A percentile compares a stretch with the other conserved stretches of the same genome.
Evolutionary conservation across 1,140 invertebrate species (phyloP).

Genomic region (Mizuhopecten yessoensis): DNA sequence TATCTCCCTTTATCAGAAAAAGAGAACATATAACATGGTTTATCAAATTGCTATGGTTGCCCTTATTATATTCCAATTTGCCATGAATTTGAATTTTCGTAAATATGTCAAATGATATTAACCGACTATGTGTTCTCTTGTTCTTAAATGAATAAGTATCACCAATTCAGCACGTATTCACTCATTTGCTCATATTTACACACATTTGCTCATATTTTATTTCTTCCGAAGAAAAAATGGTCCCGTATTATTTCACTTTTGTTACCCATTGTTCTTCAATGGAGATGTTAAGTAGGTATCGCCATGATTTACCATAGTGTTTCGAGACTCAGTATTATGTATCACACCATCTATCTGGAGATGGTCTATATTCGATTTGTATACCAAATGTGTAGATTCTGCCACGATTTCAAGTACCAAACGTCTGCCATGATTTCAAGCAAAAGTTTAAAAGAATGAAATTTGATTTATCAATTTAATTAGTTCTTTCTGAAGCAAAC

Average conservation of each 20-base stretch:
- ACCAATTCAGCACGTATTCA: constrained; percentile 9
- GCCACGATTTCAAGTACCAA: constrained; percentile 21
- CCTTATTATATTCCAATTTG: constrained; percentile 23
- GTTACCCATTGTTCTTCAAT: neutral
- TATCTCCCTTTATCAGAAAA: constrained; percentile 34
- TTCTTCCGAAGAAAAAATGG: neutral
- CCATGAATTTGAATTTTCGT: constrained; percentile 10
- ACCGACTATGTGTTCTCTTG: constrained; percentile 3
- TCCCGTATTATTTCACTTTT: neutral
- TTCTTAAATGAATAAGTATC: neutral
- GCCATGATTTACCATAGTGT: neutral
- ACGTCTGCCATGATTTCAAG: constrained; percentile 32
- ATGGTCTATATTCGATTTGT: neutral
- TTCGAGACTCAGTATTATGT: neutral
- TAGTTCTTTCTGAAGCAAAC: constrained; percentile 11
- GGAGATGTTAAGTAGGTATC: neutral
- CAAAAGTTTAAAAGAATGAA: neutral
- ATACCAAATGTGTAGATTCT: neutral
- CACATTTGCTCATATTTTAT: neutral
- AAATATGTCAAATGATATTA: neutral
- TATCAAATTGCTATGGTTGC: constrained; percentile 31
- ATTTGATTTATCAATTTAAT: constrained; percentile 22
- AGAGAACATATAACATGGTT: constrained; percentile 27
- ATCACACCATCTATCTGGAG: neutral
- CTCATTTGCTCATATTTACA: constrained; percentile 26